A percentile compares a stretch with the other conserved stretches of the same genome.
Conservation (phyloP, 1,140 invertebrate species). For the Subanguina moxae region DNA sequence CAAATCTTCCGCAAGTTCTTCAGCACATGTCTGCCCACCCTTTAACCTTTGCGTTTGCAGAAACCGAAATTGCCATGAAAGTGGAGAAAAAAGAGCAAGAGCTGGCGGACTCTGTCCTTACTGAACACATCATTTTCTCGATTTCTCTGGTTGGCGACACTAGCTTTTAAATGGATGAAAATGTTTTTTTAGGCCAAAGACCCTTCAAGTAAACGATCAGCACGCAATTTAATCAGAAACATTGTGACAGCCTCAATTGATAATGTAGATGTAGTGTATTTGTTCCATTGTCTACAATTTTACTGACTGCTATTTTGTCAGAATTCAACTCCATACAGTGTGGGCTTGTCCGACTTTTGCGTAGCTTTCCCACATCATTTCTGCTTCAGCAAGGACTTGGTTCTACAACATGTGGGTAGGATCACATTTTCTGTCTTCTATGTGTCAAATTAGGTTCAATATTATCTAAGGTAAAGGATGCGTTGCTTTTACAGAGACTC, state of each 20-base stretch:
- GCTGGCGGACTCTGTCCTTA: conserved; percentile 53
- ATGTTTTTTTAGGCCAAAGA: no score
- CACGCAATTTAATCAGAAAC: no score
- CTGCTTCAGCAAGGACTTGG: conserved; percentile 59
- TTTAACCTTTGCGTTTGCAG: no score
- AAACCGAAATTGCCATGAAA: conserved; percentile 56
- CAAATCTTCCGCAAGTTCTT: conserved; percentile 46
- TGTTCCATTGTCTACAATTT: no score
- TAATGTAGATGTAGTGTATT: no score
- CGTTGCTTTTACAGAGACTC: no score
- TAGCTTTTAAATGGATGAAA: not conserved
- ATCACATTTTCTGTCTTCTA: not conserved
- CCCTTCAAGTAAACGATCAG: no score
- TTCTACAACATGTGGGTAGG: conserved; percentile 59
- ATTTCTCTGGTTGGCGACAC: conserved; percentile 46
- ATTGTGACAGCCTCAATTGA: no score
- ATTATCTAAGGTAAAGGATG: no score
- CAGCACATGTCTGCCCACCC: no score
- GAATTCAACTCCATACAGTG: conserved; percentile 15
- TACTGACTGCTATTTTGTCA: not conserved
- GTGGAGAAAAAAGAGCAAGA: conserved; percentile 56
- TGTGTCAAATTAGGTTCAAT: no score
- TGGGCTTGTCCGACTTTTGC: conserved; percentile 46
- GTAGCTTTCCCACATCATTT: conserved; percentile 61
- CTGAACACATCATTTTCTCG: conserved; percentile 53